These are phyloP conservation scores for Gadopsis bispinosus DNA, from an alignment of 2,797 vertebrate species.

Conservation along the genomic window DNA sequence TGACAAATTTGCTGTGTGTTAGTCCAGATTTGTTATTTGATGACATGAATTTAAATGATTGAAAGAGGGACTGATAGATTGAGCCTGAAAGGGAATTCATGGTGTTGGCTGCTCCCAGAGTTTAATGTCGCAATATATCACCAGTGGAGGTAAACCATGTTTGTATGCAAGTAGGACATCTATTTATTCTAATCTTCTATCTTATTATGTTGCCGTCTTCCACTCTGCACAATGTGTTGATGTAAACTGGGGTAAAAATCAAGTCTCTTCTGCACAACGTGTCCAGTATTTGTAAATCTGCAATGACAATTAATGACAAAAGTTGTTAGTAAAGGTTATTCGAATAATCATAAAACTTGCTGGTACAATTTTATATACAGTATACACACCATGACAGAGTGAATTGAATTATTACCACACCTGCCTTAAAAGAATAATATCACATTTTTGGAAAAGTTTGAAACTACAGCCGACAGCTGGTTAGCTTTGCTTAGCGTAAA, in stretches of 20 bases:
- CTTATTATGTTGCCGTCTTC: constrained; percentile 15
- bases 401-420: background rate
- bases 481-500: background rate
- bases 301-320: constrained; percentile 3
- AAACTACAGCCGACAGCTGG: background rate
- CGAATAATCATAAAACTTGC: background rate
- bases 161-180: constrained; percentile 37
- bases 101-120: constrained; percentile 30
- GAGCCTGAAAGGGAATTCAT: constrained; percentile 55
- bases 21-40: constrained; percentile 73
- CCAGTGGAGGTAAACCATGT: constrained; percentile 43
- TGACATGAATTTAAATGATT: constrained; percentile 70
- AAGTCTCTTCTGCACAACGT: background rate
- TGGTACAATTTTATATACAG: background rate
- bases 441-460: background rate
- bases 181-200: constrained; percentile 38
- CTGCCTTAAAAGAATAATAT: background rate
- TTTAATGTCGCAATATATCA: constrained; percentile 56
- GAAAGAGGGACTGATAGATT: constrained; percentile 52
- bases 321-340: background rate
- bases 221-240: background rate
- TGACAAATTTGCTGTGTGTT: constrained; percentile 65
- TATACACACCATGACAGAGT: background rate
- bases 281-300: background rate
- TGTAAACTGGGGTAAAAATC: constrained; percentile 9